These are phyloP conservation scores for Neodontobutis hainanensis DNA, from an alignment of 2,113 vertebrate species.

Conservation along the genomic window DNA sequence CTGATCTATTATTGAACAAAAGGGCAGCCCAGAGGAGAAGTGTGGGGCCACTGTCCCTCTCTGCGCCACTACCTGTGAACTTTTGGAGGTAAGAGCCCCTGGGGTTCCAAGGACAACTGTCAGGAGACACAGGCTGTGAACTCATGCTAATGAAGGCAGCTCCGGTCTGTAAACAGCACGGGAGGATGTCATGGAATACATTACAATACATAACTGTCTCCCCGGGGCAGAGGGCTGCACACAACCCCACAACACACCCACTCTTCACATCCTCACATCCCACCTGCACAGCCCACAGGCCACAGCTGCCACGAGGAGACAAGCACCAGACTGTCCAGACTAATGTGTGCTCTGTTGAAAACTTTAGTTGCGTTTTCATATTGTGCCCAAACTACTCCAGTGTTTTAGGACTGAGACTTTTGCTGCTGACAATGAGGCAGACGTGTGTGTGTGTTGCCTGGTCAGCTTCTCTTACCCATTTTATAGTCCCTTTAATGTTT, in stretches of 20 bases:
- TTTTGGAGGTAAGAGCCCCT: conserved; percentile 73
- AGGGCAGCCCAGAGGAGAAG: conserved; percentile 46
- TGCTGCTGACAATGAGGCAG: too few species aligned
- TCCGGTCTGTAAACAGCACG: conserved; percentile 81
- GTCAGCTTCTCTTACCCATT: too few species aligned
- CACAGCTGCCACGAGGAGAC: conserved; percentile 27
- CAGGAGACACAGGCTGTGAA: conserved; percentile 78
- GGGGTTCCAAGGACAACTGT: conserved; percentile 82
- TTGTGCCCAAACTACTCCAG: too few species aligned
- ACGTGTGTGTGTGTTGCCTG: too few species aligned
- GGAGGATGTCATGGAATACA: conserved; percentile 82
- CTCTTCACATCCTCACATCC: conserved; percentile 10
- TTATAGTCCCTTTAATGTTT: too few species aligned
- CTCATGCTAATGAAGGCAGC: conserved; percentile 83
- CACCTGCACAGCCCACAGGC: conserved; percentile 61
- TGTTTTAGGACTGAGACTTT: too few species aligned
- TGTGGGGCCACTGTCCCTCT: conserved; percentile 44
- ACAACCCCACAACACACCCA: conserved; percentile 26
- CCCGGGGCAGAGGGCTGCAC: conserved; percentile 68
- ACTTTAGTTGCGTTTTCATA: too few species aligned
- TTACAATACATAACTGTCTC: conserved; percentile 86
- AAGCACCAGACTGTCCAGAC: conserved; percentile 19
- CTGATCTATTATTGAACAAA: conserved; percentile 73
- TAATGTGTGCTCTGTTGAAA: conserved; percentile 4
- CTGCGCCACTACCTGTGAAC: conserved; percentile 65